phyloP scores from a whole-genome alignment of 2,888 invertebrate genomes.

The Heliconius ismenius region DNA sequence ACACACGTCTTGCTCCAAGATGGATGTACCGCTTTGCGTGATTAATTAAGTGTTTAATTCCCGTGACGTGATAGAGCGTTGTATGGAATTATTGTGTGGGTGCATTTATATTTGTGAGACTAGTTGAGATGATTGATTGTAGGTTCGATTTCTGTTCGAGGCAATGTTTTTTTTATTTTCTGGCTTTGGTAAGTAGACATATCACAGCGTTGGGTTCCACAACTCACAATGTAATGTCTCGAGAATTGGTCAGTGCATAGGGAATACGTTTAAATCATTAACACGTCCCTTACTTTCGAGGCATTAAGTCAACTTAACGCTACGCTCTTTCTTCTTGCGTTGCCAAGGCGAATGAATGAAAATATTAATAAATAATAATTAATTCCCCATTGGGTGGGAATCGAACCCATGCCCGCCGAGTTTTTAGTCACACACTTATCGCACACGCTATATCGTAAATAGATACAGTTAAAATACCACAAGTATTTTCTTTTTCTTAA shows the following conservation, averaged over 20 bases:
- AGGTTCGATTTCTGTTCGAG: background rate
- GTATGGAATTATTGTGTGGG: background rate
- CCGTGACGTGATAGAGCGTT: conserved; percentile 5
- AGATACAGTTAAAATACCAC: background rate
- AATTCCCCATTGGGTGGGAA: too few relatives aligned
- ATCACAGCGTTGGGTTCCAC: background rate
- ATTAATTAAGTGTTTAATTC: conserved; percentile 38
- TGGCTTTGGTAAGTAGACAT: background rate
- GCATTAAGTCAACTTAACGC: too few relatives aligned
- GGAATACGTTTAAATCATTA: too few relatives aligned
- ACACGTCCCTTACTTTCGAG: background rate
- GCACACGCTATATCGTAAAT: too few relatives aligned
- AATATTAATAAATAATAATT: too few relatives aligned
- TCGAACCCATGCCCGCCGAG: too few relatives aligned
- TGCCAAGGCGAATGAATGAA: too few relatives aligned
- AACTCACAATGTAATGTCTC: background rate
- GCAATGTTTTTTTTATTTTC: background rate
- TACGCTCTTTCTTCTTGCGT: too few relatives aligned
- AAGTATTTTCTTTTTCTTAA: conserved; percentile 2
- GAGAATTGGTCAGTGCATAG: background rate
- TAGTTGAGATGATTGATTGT: background rate
- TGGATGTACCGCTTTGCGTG: conserved; percentile 37
- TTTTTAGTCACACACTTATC: too few relatives aligned
- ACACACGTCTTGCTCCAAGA: conserved; percentile 38
- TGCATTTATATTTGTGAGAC: background rate